Conservation (phyloP, 1,140 invertebrate genomes). For the Habropoda laboriosa region DNA sequence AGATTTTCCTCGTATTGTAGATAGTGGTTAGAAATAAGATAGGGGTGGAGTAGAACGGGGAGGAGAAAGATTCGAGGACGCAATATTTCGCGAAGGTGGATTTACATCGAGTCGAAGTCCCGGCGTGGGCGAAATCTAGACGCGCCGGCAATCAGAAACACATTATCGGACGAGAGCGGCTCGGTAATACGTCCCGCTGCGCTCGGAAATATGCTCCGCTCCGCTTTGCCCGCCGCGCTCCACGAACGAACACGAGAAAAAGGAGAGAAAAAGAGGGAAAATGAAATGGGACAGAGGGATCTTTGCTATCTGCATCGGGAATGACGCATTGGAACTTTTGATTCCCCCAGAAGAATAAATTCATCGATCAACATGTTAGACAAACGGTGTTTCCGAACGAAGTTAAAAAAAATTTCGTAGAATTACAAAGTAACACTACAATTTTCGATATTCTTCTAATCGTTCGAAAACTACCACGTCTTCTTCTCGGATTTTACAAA, state of each 20-base stretch:
- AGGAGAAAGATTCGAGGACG: background rate
- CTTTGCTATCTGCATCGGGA: conserved; percentile 33
- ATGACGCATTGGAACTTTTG: background rate
- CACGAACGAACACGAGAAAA: conserved; percentile 24
- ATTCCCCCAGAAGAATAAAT: background rate
- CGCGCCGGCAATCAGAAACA: conserved; percentile 77
- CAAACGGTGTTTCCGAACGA: too few relatives aligned
- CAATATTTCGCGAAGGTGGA: conserved; percentile 56
- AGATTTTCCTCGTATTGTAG: too few relatives aligned
- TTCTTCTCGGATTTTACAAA: too few relatives aligned
- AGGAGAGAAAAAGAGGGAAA: conserved; percentile 2
- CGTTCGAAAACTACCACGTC: too few relatives aligned
- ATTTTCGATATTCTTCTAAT: too few relatives aligned
- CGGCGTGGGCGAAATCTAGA: conserved; percentile 66
- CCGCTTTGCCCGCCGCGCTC: conserved; percentile 33
- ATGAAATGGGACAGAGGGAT: conserved; percentile 50
- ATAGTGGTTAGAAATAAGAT: background rate
- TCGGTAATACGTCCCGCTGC: conserved; percentile 75
- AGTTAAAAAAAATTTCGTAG: too few relatives aligned
- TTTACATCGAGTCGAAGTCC: conserved; percentile 41
- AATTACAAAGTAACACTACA: too few relatives aligned
- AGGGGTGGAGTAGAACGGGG: background rate
- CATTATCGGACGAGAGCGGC: conserved; percentile 76
- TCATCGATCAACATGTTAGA: too few relatives aligned
- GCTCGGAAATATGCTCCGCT: conserved; percentile 69